phyloP scores from a whole-genome alignment of 2,888 invertebrate species.

The Galerucella calmariensis region DNA sequence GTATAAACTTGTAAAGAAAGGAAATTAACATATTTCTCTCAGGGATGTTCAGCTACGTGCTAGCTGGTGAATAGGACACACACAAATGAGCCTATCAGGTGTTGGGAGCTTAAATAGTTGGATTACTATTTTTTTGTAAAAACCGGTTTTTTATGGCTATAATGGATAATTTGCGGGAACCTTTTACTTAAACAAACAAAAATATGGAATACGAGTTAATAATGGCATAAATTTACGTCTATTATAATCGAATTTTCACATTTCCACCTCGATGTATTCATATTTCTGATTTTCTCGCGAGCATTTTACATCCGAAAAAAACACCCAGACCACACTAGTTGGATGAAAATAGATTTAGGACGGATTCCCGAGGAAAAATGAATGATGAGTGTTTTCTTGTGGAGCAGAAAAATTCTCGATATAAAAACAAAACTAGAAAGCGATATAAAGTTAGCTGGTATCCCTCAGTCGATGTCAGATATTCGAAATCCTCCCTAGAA shows the following conservation, averaged over 20 bases:
- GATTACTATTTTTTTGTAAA: too few relatives aligned
- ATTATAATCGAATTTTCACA: background rate
- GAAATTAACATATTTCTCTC: constrained; percentile 46
- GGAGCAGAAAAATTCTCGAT: constrained; percentile 39
- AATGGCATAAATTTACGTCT: too few relatives aligned
- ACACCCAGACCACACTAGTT: constrained; percentile 30
- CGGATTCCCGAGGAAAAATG: constrained; percentile 56
- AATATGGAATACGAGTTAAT: too few relatives aligned
- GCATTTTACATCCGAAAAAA: constrained; percentile 18
- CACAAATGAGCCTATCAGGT: too few relatives aligned
- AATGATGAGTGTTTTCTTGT: constrained; percentile 57
- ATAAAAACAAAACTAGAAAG: constrained; percentile 7
- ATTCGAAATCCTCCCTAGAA: constrained; percentile 26
- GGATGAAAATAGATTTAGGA: constrained; percentile 54
- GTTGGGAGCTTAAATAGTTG: too few relatives aligned
- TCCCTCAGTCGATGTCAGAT: constrained; percentile 27
- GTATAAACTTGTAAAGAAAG: constrained; percentile 40
- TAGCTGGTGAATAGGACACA: too few relatives aligned
- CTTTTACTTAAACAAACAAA: too few relatives aligned
- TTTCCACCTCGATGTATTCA: background rate
- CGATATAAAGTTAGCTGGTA: constrained; percentile 19
- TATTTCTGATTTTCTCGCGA: constrained; percentile 7
- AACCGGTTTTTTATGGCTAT: too few relatives aligned
- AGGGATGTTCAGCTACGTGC: constrained; percentile 8
- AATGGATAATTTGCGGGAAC: too few relatives aligned